Evolutionary conservation across 2,113 vertebrate species (phyloP), one percentile per base, ranked within the genome.

Genomic region (Cynopterus brachyotis): DNA sequence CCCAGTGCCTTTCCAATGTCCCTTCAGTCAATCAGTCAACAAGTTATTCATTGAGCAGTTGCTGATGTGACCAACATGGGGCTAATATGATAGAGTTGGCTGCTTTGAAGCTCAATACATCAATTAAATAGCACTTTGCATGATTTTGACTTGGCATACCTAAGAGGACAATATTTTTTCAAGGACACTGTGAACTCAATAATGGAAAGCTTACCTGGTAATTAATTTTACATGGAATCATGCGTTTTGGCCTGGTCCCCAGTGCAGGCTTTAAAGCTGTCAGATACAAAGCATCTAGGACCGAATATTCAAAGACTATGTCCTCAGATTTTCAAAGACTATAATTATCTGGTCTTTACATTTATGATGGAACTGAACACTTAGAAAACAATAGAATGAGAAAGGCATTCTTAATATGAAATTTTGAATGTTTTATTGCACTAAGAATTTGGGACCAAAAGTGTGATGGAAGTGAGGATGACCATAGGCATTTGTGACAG

Each of bases 81-180:
- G n/a, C 85, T 93, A 91, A 94, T 95, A 80, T 75, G 85, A 89
- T 85, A 88, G 81, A 91, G 81, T 17, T 96, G 96, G 72, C 96
- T 96, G 96, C 93, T 66, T 95, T 93, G 62, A 93, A 96, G 86
- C 16, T 69, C 78, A 79, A 42, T 93, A 86, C 57, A 93, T 86
- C 96, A 93, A 94, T 96, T 95, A 97, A 94, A 82, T 79, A 94
- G 53, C 91, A 66, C 73, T 97, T 73, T 93, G 57, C 86, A 67
- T 95, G 95, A 81, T 95, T 97, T 87, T 94, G 47, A 91, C 82
- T 93, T 93, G 89, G 93, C 82, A 62, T 86, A 88, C 30, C 53
- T 94, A 28, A n/a, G 94, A 96, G 89, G 82, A 96, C 85, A 95
- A 82, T 96, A 95, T 96, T 96, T 97, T 97, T 95, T 88, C 96